These are phyloP conservation scores for Cepaea nemoralis DNA, from an alignment of 1,140 invertebrate genomes.

Conservation along the genomic window DNA sequence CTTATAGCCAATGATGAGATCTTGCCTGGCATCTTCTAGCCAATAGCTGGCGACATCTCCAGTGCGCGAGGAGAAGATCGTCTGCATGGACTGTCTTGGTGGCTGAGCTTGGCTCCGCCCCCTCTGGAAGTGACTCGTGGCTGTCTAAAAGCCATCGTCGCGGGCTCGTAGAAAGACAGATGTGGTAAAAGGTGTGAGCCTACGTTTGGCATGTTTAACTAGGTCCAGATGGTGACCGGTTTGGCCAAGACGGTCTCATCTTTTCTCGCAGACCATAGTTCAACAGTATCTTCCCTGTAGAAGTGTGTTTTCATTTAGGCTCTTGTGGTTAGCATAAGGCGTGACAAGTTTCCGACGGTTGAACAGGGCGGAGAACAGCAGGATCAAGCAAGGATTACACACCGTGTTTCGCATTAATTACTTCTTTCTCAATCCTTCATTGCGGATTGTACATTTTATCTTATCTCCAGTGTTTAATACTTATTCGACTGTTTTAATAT, in stretches of 20 bases:
- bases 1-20: constrained; percentile 28
- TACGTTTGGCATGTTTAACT: neutral
- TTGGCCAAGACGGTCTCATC: neutral
- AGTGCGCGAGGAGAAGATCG: constrained; percentile 25
- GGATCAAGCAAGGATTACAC: neutral
- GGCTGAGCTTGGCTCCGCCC: constrained; percentile 11
- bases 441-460: neutral
- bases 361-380: neutral
- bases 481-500: too few species aligned
- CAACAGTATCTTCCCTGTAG: neutral
- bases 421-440: neutral
- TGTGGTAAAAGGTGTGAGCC: constrained; percentile 22
- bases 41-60: constrained; percentile 35
- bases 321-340: neutral
- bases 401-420: too few species aligned
- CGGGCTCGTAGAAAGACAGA: neutral
- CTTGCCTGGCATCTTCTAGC: constrained; percentile 31
- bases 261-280: neutral
- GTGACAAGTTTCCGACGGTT: too few species aligned
- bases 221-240: neutral
- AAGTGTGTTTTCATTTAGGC: neutral
- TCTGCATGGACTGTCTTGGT: constrained; percentile 27
- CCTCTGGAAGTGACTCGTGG: constrained; percentile 16
- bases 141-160: constrained; percentile 24
- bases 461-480: too few species aligned